phyloP scores from a whole-genome alignment of 2,888 invertebrate genomes.

The Drosophila melanosoma region DNA sequence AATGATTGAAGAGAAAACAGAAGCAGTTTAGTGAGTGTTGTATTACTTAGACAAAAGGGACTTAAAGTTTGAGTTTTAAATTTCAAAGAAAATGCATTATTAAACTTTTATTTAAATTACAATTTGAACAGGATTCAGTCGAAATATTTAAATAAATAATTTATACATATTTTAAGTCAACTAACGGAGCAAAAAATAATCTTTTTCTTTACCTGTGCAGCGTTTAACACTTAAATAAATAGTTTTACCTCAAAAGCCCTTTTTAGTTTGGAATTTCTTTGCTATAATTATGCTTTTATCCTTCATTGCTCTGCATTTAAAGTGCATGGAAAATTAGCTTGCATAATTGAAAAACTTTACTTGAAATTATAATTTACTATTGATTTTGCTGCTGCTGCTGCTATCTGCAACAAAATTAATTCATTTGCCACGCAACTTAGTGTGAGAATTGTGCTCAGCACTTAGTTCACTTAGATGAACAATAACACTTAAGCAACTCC shows the following conservation, averaged over 20 bases:
- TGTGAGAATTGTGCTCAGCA: slow-evolving; percentile 11
- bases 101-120: too few species aligned
- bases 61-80: neutral
- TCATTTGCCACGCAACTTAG: neutral
- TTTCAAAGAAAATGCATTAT: neutral
- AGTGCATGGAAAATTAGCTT: slow-evolving; percentile 1
- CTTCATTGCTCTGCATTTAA: neutral
- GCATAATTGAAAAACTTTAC: neutral
- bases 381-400: neutral
- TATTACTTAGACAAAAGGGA: neutral
- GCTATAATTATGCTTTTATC: neutral
- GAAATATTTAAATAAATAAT: neutral
- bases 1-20: neutral
- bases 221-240: neutral
- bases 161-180: too few species aligned
- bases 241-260: neutral
- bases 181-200: too few species aligned
- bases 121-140: neutral
- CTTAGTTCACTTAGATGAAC: slow-evolving; percentile 19
- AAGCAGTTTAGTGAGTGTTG: neutral
- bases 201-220: neutral
- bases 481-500: slow-evolving; percentile 28
- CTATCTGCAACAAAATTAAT: slow-evolving; percentile 16
- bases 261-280: neutral
- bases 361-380: neutral